Base-by-base conservation (phyloP, 2,113 vertebrate genomes). In the Sarotherodon lohbergeri region DNA sequence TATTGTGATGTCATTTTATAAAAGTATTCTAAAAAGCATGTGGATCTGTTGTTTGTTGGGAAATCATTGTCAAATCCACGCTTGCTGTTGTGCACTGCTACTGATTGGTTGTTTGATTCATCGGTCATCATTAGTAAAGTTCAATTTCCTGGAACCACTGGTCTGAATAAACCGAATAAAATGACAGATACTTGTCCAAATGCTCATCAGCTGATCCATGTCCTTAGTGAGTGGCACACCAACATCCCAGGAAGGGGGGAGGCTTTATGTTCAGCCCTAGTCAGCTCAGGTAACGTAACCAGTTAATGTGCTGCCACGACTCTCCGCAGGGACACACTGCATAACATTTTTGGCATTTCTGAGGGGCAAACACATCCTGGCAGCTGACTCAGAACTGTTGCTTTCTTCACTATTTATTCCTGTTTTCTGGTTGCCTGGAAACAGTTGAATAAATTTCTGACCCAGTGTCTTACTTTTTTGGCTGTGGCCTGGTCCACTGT, bases 371-470 rank as follows among this genome's bases (percentile, higher is more conserved):
- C 12, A 55, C 59, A 55, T 90, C 76, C 73, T 22, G 43, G 90
- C 83, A 83, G 88, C 79, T 85, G 85, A 90, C 79, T 91, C 89
- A 91, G 87, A 90, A 82, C 89, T 90, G 89, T 57, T 88, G 90
- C 90, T 92, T 90, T 43, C 83, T n/a, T 79, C 57, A 66, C 27
- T 84, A 92, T 91, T 80, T 93, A 91, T 94, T 93, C 86, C 84
- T 78, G 89, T 91, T 92, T 92, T 80, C 89, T 78, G 86, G 86
- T 91, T 90, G 85, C 91, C 66, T 90, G 85, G 90, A 94, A 93
- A 94, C 88, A 91, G 86, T 81, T 88, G 92, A 93, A 94, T 93
- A 93, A n/a, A 94, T 92, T n/a, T 89, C 59, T 83, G 56, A 92
- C 78, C 78, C 41, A 0, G 50, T 61, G 43, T 89, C 76, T 81